phyloP scores from a whole-genome alignment of 1,140 invertebrate genomes.

The Drosophila tani region DNA sequence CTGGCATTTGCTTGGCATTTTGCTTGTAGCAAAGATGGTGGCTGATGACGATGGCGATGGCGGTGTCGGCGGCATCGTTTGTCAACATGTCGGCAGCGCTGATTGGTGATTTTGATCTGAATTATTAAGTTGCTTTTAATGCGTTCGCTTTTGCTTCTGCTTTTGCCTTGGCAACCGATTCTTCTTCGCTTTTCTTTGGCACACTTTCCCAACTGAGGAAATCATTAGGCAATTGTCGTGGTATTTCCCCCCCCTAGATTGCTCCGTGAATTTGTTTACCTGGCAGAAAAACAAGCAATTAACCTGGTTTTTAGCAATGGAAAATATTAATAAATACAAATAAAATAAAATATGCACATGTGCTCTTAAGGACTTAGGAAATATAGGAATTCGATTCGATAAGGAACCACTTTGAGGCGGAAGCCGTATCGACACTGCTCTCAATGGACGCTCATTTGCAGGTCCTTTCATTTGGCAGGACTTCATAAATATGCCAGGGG shows the following conservation, averaged over 20 bases:
- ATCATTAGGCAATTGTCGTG: constrained; percentile 12
- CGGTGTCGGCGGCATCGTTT: constrained; percentile 69
- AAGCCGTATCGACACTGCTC: no score
- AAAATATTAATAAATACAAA: no score
- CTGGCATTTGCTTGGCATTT: constrained; percentile 1
- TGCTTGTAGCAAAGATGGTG: not conserved
- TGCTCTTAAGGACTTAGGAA: no score
- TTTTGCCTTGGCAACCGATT: constrained; percentile 14
- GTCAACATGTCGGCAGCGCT: constrained; percentile 78
- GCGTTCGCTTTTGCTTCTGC: constrained; percentile 69
- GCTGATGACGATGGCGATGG: constrained; percentile 15
- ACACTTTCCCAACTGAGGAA: constrained; percentile 39
- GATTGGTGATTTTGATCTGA: constrained; percentile 82
- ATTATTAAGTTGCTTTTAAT: constrained; percentile 83
- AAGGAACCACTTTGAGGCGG: no score
- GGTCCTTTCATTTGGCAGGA: constrained; percentile 13
- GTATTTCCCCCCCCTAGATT: not conserved
- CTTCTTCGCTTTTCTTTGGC: constrained; percentile 41
- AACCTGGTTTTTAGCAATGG: not conserved
- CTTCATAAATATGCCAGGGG: constrained; percentile 53
- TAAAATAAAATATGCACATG: no score
- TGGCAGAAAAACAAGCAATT: not conserved
- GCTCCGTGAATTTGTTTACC: not conserved
- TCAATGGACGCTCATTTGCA: no score
- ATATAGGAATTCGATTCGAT: no score